Percentiles rank a stretch among this genome's conserved stretches.
These are phyloP conservation scores for Ciconia boyciana DNA, from an alignment of 2,113 vertebrate genomes.

Conservation along the genomic window DNA sequence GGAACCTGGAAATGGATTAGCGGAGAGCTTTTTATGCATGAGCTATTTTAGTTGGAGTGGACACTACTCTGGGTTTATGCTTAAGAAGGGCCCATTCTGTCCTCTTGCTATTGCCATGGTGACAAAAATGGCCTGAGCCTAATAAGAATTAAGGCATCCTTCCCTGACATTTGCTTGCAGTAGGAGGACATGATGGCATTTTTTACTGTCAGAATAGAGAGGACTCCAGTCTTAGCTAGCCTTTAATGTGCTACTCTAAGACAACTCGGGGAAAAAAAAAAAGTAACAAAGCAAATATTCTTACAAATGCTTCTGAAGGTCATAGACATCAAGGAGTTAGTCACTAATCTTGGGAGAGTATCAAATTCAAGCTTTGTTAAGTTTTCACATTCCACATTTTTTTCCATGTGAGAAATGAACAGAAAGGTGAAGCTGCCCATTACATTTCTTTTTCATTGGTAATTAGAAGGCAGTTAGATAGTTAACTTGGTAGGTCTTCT, in stretches of 20 bases:
- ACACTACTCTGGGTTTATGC: background rate
- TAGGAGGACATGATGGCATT: background rate
- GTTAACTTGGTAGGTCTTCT: background rate
- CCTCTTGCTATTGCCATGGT: slow-evolving; percentile 2
- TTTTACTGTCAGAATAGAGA: background rate
- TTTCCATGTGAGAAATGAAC: background rate
- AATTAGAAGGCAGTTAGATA: background rate
- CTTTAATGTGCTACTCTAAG: background rate
- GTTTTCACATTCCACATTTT: background rate
- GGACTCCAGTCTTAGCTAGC: background rate
- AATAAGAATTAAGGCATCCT: background rate
- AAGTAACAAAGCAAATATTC: background rate
- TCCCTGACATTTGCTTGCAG: background rate
- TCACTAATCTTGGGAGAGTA: background rate
- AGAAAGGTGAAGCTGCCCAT: background rate
- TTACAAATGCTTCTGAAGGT: background rate
- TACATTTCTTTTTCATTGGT: background rate
- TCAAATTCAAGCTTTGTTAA: background rate
- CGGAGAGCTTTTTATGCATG: slow-evolving; percentile 4
- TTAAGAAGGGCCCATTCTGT: background rate
- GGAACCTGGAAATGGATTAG: background rate
- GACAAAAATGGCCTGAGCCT: slow-evolving; percentile 14
- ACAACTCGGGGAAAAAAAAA: background rate
- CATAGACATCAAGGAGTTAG: background rate
- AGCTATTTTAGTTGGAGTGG: slow-evolving; percentile 13